A percentile compares a stretch with the other conserved stretches of the same genome.
Conservation (phyloP, 2,888 invertebrate species). For the Hypselothyrea guttata region DNA sequence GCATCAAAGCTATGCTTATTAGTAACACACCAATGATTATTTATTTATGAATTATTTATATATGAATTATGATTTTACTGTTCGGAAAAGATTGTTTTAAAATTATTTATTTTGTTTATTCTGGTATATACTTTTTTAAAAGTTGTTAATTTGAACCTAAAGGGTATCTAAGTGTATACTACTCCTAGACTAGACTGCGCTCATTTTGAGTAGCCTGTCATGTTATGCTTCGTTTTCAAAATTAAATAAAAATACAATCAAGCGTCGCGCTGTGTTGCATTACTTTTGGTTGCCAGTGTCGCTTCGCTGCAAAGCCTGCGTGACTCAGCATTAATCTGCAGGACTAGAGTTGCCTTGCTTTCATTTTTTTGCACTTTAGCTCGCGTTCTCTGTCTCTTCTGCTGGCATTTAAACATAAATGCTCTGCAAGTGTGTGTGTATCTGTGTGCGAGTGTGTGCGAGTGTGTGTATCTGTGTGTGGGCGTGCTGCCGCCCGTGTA, state of each 20-base stretch:
- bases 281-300: not conserved
- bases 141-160: not conserved
- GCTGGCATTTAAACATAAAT: slow-evolving; percentile 51
- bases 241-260: slow-evolving; percentile 73
- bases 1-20: not conserved
- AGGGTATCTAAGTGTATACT: not conserved
- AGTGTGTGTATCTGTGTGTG: slow-evolving; percentile 5
- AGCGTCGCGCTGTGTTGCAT: slow-evolving; percentile 21
- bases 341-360: slow-evolving; percentile 31
- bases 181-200: too few species aligned
- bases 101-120: too few species aligned
- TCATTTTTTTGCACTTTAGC: slow-evolving; percentile 2
- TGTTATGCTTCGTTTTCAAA: slow-evolving; percentile 26
- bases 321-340: slow-evolving; percentile 60
- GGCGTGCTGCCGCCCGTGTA: slow-evolving; percentile 43
- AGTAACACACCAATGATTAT: not conserved
- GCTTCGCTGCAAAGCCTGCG: slow-evolving; percentile 30
- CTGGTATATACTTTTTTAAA: too few species aligned
- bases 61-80: not conserved
- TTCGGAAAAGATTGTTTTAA: not conserved
- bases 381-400: too few species aligned
- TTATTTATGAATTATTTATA: not conserved
- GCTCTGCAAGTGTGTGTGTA: slow-evolving; percentile 13
- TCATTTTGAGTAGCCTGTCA: slow-evolving; percentile 24
- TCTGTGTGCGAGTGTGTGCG: slow-evolving; percentile 13